Evolutionary conservation across 64 coral and sea anemone genomes (phyloP).

Genomic region (Montipora sp.): DNA sequence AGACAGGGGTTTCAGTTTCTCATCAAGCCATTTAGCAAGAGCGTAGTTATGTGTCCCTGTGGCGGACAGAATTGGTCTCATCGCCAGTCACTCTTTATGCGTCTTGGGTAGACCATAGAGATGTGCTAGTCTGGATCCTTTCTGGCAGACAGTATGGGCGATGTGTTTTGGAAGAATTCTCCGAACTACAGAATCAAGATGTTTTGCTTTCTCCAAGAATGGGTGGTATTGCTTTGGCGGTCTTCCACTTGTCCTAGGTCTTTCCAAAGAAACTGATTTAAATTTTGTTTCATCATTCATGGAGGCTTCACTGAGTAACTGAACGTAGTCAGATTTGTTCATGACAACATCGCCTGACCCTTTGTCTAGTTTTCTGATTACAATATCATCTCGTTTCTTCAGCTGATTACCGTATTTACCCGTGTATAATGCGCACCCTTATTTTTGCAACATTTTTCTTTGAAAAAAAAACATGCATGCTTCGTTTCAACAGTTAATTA

Average conservation of each 20-base stretch:
- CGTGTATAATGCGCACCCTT: too few relatives aligned
- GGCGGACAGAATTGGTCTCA: constrained; percentile 32
- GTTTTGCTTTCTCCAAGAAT: constrained; percentile 25
- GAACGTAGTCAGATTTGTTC: constrained; percentile 37
- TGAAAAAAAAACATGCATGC: too few relatives aligned
- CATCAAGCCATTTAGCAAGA: background rate
- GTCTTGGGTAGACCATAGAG: constrained; percentile 28
- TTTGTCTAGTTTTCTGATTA: background rate
- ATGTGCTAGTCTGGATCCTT: constrained; percentile 26
- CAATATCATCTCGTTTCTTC: background rate
- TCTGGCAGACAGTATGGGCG: constrained; percentile 7
- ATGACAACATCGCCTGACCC: background rate
- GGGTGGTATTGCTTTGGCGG: constrained; percentile 23
- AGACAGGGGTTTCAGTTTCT: too few relatives aligned
- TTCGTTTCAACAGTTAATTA: too few relatives aligned
- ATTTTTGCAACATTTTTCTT: too few relatives aligned
- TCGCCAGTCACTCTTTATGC: constrained; percentile 23
- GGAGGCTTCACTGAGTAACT: constrained; percentile 25
- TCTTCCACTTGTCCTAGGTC: background rate
- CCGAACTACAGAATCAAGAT: constrained; percentile 9
- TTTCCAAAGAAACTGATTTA: constrained; percentile 21
- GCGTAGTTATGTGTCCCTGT: constrained; percentile 18
- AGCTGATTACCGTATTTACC: too few relatives aligned
- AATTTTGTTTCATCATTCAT: constrained; percentile 48
- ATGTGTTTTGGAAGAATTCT: constrained; percentile 30